Conservation (phyloP, 2,888 invertebrate genomes). For the Hypolimnas misippus region DNA sequence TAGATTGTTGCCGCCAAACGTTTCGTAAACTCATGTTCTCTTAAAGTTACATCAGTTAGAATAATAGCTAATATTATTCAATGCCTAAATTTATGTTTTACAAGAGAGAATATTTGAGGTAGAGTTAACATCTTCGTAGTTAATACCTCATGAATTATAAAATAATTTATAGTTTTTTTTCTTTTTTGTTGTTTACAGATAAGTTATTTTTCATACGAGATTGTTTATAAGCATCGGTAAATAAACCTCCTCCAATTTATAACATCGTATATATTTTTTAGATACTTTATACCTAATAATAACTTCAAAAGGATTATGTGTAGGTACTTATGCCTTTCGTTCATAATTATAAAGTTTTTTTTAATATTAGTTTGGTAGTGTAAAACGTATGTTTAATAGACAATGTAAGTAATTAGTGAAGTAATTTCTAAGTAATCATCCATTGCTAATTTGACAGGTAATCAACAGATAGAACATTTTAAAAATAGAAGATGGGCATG, state of each 20-base stretch:
- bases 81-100: constrained; percentile 21
- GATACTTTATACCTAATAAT: no score
- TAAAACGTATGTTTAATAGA: background rate
- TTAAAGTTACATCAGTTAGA: constrained; percentile 24
- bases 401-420: constrained; percentile 16
- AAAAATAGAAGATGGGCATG: constrained; percentile 41
- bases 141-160: background rate
- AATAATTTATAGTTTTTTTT: background rate
- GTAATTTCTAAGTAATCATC: constrained; percentile 11
- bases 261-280: background rate
- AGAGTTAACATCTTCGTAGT: background rate
- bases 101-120: constrained; percentile 1
- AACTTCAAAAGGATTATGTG: no score
- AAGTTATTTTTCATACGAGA: background rate
- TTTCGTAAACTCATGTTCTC: constrained; percentile 46
- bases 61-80: constrained; percentile 22
- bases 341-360: background rate
- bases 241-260: background rate
- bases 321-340: background rate
- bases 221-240: background rate
- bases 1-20: constrained; percentile 60
- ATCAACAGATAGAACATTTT: constrained; percentile 56
- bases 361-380: background rate
- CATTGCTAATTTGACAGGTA: constrained; percentile 60
- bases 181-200: background rate